A percentile compares a stretch with the other conserved stretches of the same genome.
These are phyloP conservation scores for Lobophora halterata DNA, from an alignment of 2,888 invertebrate genomes.

Conservation along the genomic window DNA sequence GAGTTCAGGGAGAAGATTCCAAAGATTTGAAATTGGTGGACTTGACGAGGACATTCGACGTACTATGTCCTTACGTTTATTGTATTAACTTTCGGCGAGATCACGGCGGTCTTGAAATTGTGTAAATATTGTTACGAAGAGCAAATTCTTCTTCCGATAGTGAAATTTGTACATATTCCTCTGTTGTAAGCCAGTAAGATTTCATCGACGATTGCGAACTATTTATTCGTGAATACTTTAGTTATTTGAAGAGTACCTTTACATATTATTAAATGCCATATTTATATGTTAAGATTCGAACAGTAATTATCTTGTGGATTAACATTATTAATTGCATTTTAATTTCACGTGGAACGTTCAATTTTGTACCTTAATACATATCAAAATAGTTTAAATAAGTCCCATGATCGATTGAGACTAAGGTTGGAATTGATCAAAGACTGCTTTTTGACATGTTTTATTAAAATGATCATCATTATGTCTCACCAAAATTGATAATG, in stretches of 20 bases:
- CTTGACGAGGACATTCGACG: constrained; percentile 17
- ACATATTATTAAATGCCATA: constrained; percentile 77
- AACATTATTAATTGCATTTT: constrained; percentile 46
- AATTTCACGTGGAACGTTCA: constrained; percentile 33
- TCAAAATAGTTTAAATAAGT: constrained; percentile 43
- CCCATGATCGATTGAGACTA: constrained; percentile 45
- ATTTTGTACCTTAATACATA: constrained; percentile 59
- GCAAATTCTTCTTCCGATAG: constrained; percentile 77
- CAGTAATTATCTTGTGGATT: constrained; percentile 55
- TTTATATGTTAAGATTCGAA: constrained; percentile 73
- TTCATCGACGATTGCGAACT: constrained; percentile 72
- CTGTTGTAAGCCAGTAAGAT: constrained; percentile 62
- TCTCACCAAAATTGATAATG: constrained; percentile 42
- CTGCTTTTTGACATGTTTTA: constrained; percentile 66
- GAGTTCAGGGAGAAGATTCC: constrained; percentile 71
- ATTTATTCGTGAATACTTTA: constrained; percentile 75
- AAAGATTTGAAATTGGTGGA: constrained; percentile 38
- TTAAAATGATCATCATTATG: constrained; percentile 42
- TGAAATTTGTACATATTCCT: constrained; percentile 79
- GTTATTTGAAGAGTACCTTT: constrained; percentile 76
- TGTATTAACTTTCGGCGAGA: constrained; percentile 53
- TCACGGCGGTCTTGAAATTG: constrained; percentile 65
- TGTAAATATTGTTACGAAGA: constrained; percentile 77
- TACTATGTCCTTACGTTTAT: too few relatives aligned
- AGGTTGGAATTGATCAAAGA: constrained; percentile 77